phyloP scores from a whole-genome alignment of 2,888 invertebrate genomes.

The Metalampra italica region DNA sequence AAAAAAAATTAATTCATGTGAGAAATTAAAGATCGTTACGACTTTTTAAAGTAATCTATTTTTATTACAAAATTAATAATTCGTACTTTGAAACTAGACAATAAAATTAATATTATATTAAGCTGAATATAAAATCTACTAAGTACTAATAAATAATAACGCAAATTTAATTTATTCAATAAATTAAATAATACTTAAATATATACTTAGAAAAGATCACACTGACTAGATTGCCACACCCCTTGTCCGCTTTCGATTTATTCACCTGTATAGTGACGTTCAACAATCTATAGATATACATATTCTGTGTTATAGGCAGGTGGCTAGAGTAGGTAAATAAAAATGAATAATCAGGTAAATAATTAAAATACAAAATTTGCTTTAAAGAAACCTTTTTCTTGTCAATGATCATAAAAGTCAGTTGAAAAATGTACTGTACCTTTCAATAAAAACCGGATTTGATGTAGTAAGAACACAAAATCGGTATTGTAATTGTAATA shows the following conservation, averaged over 20 bases:
- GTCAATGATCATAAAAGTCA: background rate
- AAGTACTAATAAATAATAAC: conserved; percentile 27
- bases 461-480: too few relatives aligned
- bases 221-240: conserved; percentile 78
- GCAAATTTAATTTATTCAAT: conserved; percentile 22
- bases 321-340: too few relatives aligned
- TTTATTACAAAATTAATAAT: conserved; percentile 38
- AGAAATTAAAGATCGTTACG: conserved; percentile 15
- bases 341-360: too few relatives aligned
- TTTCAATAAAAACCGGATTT: too few relatives aligned
- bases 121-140: conserved; percentile 32
- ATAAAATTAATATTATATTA: conserved; percentile 18
- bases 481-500: too few relatives aligned
- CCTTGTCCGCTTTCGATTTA: conserved; percentile 58
- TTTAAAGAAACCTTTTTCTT: too few relatives aligned
- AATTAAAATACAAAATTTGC: too few relatives aligned
- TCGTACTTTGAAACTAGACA: conserved; percentile 15
- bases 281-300: background rate
- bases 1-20: too few relatives aligned
- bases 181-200: conserved; percentile 22
- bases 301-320: too few relatives aligned
- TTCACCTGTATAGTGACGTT: conserved; percentile 13
- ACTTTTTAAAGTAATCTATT: conserved; percentile 17
- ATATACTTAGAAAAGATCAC: conserved; percentile 56
- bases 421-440: too few relatives aligned